These are phyloP conservation scores for Napeogenes inachia DNA, from an alignment of 2,888 invertebrate genomes.

Conservation along the genomic window DNA sequence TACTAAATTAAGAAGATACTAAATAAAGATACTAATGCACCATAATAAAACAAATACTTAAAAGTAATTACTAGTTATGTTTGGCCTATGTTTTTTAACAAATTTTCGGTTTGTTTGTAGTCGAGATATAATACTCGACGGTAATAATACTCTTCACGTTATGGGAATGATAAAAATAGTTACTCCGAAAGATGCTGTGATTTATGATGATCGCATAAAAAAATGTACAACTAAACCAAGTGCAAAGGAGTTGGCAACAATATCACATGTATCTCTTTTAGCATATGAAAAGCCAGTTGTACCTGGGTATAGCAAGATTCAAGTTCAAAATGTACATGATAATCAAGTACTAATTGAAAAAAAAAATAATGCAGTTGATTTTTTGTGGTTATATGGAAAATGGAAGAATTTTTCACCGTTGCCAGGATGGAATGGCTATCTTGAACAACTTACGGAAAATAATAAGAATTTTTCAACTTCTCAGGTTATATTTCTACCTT, in stretches of 20 bases:
- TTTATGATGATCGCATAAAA: constrained; percentile 36
- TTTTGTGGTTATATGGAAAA: constrained; percentile 38
- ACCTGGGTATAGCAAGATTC: constrained; percentile 35
- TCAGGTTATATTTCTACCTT: constrained; percentile 7
- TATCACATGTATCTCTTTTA: constrained; percentile 34
- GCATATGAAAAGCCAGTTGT: constrained; percentile 34
- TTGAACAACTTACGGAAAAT: constrained; percentile 6
- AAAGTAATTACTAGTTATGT: too few species aligned
- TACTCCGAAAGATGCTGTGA: constrained; percentile 29
- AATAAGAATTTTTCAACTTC: constrained; percentile 12
- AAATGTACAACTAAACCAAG: constrained; percentile 39
- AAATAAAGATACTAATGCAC: too few species aligned
- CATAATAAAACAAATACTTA: too few species aligned
- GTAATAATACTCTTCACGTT: constrained; percentile 28
- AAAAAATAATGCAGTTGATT: constrained; percentile 21
- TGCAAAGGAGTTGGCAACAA: constrained; percentile 33
- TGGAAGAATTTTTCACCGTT: constrained; percentile 36
- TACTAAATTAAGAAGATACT: too few species aligned
- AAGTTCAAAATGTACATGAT: constrained; percentile 37
- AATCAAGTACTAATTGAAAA: constrained; percentile 26
- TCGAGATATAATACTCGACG: too few species aligned
- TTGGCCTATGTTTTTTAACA: too few species aligned
- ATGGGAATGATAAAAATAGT: constrained; percentile 30
- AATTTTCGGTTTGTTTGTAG: too few species aligned
- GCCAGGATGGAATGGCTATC: constrained; percentile 16